Evolutionary conservation across 2,797 vertebrate species (phyloP), one percentile per base, ranked within the genome.

Genomic region (Peromyscus melanophrys): DNA sequence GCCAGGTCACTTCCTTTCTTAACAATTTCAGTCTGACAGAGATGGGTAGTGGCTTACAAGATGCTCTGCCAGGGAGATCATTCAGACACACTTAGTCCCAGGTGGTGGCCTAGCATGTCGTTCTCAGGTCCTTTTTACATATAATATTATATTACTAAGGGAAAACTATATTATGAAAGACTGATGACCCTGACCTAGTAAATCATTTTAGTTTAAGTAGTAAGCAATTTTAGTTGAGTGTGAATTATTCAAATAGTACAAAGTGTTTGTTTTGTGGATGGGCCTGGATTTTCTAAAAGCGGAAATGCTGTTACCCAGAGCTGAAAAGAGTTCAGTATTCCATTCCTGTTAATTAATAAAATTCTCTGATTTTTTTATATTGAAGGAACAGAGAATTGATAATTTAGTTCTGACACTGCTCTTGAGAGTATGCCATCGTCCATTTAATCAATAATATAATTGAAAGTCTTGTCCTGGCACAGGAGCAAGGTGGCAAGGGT

Each of bases 261-360:
- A 87, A 46, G 93, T 90, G 16, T 85, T 94, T 95, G 90, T 71
- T 87, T 86, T 34, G 87, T 80, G 16, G 57, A 95, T 78, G 49
- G 43, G 29, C 17, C 46, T 96, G 40, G 21, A 73, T 95, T 96
- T 97, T 92, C 4, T 37, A 95, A 95, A 37, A 13, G 25, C 9
- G 19, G 82, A 86, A 94, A 91, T 46, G 43, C 2, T 29, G 63
- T 85, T 92, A 85, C 40, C 13, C 13, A 1, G 31, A 93, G 78
- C 19, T 85, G 29, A 89, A 96, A 96, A 95, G 63, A 95, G 4
- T 73, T 96, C 76, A 91, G 43, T 93, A 89, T 95, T 85, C 40
- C n/a, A 21, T 95, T 25, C 92, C 69, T 92, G 86, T 95, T 77
- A 43, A 67, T 96, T 88, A 71, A 89, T 31, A 21, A 7, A 94